These are phyloP conservation scores for Ciona savignyi DNA, from an alignment of 23 tunicate species.

Conservation along the genomic window DNA sequence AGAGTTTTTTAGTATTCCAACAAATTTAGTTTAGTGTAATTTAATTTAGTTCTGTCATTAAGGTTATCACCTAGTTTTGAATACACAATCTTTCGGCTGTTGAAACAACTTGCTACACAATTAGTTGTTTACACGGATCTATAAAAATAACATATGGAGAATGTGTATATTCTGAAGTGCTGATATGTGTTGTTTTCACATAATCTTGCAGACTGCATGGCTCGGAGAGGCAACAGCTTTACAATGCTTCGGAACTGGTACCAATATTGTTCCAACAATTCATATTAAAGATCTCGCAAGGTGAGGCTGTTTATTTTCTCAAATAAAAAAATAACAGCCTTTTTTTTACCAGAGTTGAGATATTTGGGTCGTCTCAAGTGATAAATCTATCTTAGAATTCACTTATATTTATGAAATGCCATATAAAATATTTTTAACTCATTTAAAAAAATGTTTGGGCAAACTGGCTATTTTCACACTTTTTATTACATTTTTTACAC, in stretches of 20 bases:
- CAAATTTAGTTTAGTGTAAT: too few relatives aligned
- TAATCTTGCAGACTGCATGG: conserved; percentile 86
- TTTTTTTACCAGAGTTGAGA: too few relatives aligned
- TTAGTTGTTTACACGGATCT: neutral
- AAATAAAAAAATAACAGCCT: too few relatives aligned
- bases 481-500: neutral
- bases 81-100: too few relatives aligned
- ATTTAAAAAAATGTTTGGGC: too few relatives aligned
- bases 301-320: conserved; percentile 31
- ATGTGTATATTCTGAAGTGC: neutral
- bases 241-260: conserved; percentile 93
- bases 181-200: neutral
- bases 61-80: too few relatives aligned
- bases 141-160: neutral
- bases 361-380: too few relatives aligned
- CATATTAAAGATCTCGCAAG: conserved; percentile 91
- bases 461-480: neutral
- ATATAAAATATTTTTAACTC: conserved; percentile 3
- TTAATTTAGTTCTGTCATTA: too few relatives aligned
- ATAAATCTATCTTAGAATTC: too few relatives aligned
- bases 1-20: too few relatives aligned
- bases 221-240: conserved; percentile 82
- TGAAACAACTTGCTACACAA: too few relatives aligned
- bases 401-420: too few relatives aligned
- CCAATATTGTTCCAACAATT: conserved; percentile 89